Evolutionary conservation across 2,888 invertebrate species (phyloP), one percentile per base, ranked within the genome.

Genomic region (Drosophila prolongata): DNA sequence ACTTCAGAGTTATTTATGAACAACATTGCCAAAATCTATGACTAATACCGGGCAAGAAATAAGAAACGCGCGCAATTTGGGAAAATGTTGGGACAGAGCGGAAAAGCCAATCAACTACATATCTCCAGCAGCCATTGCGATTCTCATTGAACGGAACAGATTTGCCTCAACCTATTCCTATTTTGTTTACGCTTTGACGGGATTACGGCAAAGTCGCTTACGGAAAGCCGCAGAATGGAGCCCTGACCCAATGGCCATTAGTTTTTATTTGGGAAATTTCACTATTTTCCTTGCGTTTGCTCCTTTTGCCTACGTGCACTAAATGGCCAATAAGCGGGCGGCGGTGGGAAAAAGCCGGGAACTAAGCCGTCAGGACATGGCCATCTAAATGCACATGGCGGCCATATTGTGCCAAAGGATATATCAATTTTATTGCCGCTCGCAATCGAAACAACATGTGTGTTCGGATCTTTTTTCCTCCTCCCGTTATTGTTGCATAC

Each of bases 181-280:
- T 49, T 86, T 87, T 89, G 89, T 90, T 89, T 89, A 82, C 83
- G 89, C 90, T 80, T 90, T 87, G 90, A 90, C 84, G 80, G 84
- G 89, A 90, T 89, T 89, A 90, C 67, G 70, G 60, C 64, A 62
- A 77, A 78, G 76, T 68, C 86, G 72, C 35, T 69, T 34, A 30
- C 47, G 14, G 30, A 14, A 47, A 69, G 73, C 71, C 75, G 65
- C 70, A 78, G 81, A 76, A 76, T 73, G 75, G 42, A 57, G 34
- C 46, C 57, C 61, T 24, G 19, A 58, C 59, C 52, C 62, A 46
- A 43, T 64, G 65, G 79, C 83, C 72, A 88, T 88, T 89, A 88
- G 90, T 83, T 90, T 89, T 89, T 89, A 89, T 90, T 77, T 67
- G 74, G 40, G 40, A 78, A 78, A 78, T 85, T 72, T 62, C 76